phyloP scores from a whole-genome alignment of 2,888 invertebrate species.

The Lasioglossum villosulum region DNA sequence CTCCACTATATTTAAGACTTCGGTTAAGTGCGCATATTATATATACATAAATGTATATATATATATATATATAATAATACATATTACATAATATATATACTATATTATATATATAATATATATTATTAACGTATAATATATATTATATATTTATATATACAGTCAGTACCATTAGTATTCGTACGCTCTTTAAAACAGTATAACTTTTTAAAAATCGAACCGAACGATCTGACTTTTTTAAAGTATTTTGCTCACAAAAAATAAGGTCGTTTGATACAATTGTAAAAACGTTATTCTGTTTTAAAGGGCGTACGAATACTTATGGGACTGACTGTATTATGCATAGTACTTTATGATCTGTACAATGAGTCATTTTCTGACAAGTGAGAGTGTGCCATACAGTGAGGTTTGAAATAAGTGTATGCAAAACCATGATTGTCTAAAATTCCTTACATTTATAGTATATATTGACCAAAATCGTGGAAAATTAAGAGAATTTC shows the following conservation, averaged over 20 bases:
- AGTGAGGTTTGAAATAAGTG: constrained; percentile 49
- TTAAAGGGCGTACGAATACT: no score
- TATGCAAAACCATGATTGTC: constrained; percentile 56
- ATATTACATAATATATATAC: no score
- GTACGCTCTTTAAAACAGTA: no score
- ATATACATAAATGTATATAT: constrained; percentile 69
- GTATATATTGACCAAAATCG: constrained; percentile 61
- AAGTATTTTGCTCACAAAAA: no score
- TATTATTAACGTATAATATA: constrained; percentile 13
- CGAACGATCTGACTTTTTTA: no score
- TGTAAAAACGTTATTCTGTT: no score
- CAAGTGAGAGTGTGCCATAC: constrained; percentile 58
- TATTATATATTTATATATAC: not conserved
- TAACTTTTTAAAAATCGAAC: no score
- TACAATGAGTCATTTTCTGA: constrained; percentile 45
- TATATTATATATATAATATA: constrained; percentile 13
- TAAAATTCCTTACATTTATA: constrained; percentile 61
- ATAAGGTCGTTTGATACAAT: no score
- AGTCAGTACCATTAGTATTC: no score
- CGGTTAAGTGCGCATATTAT: constrained; percentile 38
- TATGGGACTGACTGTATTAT: not conserved
- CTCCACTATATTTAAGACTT: constrained; percentile 45
- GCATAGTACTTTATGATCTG: constrained; percentile 39
- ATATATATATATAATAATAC: constrained; percentile 60
- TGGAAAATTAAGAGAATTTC: constrained; percentile 32